Percentiles rank a stretch among this genome's conserved stretches.
phyloP scores from a whole-genome alignment of 2,888 invertebrate genomes.

The Rosalia funebris region DNA sequence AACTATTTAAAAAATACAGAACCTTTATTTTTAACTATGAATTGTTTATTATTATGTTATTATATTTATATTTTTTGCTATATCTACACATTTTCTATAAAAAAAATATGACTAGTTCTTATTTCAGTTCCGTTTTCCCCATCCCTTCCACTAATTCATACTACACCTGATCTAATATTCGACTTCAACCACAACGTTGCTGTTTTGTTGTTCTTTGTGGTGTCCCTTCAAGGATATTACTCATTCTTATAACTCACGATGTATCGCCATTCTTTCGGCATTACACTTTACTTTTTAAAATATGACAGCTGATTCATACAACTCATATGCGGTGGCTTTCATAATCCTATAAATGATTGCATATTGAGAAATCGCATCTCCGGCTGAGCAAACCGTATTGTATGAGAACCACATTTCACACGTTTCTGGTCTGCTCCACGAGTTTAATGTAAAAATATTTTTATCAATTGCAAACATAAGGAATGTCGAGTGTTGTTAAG shows the following conservation, averaged over 20 bases:
- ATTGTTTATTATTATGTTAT: no score
- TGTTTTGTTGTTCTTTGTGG: not conserved
- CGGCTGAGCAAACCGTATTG: not conserved
- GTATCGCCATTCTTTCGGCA: not conserved
- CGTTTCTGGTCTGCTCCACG: not conserved
- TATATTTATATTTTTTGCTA: no score
- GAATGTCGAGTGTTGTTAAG: no score
- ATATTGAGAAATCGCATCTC: constrained; percentile 8
- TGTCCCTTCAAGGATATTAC: constrained; percentile 1
- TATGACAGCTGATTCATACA: constrained; percentile 7
- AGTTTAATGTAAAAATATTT: no score
- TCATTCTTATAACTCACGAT: constrained; percentile 14
- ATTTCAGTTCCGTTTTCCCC: no score
- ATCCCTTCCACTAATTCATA: no score
- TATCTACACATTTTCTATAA: no score
- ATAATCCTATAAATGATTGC: constrained; percentile 8
- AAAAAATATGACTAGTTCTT: no score
- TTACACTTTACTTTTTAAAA: not conserved
- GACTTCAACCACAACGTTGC: not conserved
- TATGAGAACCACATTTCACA: not conserved
- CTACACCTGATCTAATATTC: no score
- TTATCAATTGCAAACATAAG: no score
- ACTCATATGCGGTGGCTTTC: constrained; percentile 8
- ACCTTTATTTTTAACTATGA: no score
- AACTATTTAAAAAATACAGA: no score